Evolutionary conservation across 1,140 invertebrate genomes (phyloP), one percentile per base, ranked within the genome.

Genomic region (Heliconius hewitsoni): DNA sequence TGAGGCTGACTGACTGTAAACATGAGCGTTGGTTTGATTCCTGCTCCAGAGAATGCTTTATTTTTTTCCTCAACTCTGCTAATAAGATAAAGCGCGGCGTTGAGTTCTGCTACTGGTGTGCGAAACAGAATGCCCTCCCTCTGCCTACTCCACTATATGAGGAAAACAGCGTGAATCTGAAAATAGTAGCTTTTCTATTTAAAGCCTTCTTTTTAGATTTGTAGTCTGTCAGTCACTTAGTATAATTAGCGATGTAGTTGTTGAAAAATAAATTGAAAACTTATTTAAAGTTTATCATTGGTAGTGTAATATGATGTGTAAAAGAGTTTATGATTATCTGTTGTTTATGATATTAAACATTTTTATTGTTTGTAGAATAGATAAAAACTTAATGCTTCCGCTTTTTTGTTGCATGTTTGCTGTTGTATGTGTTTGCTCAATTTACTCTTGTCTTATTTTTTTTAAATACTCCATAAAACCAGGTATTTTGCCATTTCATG

Each of bases 311-410:
- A 37, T n/a, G 19, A 76, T 70, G 60, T 76, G 74, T 76, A 76
- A 76, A 76, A 71, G 74, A 70, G 74, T 76, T 76, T 76, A 76
- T 76, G 74, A 66, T 71, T 39, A 37, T 39, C 16, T 71, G 71
- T 39, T 71, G 18, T 71, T 39, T 39, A 71, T 71, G 30, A 39
- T 71, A 39, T 71, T 6, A 72, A 72, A 72, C 2, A 72, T 9
- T 72, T 72, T 46, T 46, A 16, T 46, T 71, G 30, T 72, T 3
- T 72, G 34, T 72, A 72, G 34, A 72, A 37, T 72, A 72, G 71
- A 37, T n/a, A 39, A n/a, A 37, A 30, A 13, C 13, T 72, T 37
- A 34, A 9, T 72, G 71, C 71, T 72, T 39, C n/a, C 9, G 71
- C 71, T 72, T 34, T 39, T 66, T 30, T 66, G 23, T 66, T 66